Percentiles rank a stretch among this genome's conserved stretches.
These are phyloP conservation scores for Gastrophryne carolinensis DNA, from an alignment of 2,797 vertebrate species.

Conservation along the genomic window DNA sequence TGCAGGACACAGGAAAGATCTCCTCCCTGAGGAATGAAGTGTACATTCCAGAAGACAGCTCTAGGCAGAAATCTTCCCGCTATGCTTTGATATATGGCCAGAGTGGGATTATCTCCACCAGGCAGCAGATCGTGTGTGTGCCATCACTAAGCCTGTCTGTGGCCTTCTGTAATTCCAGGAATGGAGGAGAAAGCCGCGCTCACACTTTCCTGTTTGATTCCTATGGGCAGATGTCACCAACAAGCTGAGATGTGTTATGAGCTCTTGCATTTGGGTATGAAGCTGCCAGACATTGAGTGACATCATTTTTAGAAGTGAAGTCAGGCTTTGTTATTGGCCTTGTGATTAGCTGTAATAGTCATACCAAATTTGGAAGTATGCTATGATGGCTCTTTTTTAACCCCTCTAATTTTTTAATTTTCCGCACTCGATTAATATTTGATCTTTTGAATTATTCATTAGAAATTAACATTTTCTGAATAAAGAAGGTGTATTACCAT, in stretches of 20 bases:
- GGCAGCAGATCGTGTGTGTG: not conserved
- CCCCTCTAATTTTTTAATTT: too few relatives aligned
- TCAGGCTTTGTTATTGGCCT: not conserved
- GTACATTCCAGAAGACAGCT: not conserved
- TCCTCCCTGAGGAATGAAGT: not conserved
- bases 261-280: not conserved
- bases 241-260: too few relatives aligned
- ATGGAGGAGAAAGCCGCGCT: not conserved
- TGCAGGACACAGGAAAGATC: not conserved
- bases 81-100: conserved; percentile 23
- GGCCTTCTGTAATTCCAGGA: conserved; percentile 10
- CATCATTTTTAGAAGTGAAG: not conserved
- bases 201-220: not conserved
- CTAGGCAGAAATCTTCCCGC: not conserved
- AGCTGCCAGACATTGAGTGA: not conserved
- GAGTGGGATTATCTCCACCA: conserved; percentile 33
- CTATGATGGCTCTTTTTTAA: too few relatives aligned
- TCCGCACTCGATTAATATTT: too few relatives aligned
- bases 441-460: too few relatives aligned
- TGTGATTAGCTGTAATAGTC: too few relatives aligned
- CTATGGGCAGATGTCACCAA: too few relatives aligned
- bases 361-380: too few relatives aligned
- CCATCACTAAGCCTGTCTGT: conserved; percentile 13
- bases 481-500: too few relatives aligned
- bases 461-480: too few relatives aligned